A percentile compares a stretch with the other conserved stretches of the same genome.
phyloP scores from a whole-genome alignment of 2,888 invertebrate species.

The Hipparchia semele region DNA sequence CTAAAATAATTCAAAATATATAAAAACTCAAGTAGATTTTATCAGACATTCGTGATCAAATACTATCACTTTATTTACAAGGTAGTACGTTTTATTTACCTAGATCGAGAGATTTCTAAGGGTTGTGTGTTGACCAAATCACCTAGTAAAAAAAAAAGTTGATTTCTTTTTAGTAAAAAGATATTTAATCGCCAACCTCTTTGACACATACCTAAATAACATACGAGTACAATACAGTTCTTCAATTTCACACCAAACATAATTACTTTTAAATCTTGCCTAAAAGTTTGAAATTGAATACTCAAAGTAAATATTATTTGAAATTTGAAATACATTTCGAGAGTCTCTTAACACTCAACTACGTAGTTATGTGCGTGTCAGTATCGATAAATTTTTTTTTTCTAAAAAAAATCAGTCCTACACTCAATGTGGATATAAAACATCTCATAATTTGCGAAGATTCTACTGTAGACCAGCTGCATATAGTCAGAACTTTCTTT shows the following conservation, averaged over 20 bases:
- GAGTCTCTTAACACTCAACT: constrained; percentile 3
- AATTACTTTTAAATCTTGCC: constrained; percentile 13
- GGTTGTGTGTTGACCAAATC: no score
- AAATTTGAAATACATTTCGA: constrained; percentile 9
- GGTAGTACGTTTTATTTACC: no score
- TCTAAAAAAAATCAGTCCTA: no score
- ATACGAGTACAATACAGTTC: neutral
- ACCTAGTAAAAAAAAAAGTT: neutral
- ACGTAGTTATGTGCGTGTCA: neutral
- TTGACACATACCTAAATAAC: neutral
- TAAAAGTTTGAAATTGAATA: constrained; percentile 16
- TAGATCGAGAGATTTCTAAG: neutral
- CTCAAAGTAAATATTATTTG: constrained; percentile 16
- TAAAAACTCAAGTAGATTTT: no score
- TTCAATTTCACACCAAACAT: neutral
- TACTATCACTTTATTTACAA: no score
- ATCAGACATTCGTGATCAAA: no score
- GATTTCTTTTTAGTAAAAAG: neutral
- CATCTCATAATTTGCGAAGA: no score
- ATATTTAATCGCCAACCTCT: neutral
- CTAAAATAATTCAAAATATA: no score
- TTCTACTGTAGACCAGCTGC: no score
- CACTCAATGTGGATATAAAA: no score
- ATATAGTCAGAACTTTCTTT: no score
- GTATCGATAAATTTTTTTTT: constrained; percentile 1